Evolutionary conservation across 2,113 vertebrate genomes (phyloP).

Genomic region (Poeciliopsis prolifica): DNA sequence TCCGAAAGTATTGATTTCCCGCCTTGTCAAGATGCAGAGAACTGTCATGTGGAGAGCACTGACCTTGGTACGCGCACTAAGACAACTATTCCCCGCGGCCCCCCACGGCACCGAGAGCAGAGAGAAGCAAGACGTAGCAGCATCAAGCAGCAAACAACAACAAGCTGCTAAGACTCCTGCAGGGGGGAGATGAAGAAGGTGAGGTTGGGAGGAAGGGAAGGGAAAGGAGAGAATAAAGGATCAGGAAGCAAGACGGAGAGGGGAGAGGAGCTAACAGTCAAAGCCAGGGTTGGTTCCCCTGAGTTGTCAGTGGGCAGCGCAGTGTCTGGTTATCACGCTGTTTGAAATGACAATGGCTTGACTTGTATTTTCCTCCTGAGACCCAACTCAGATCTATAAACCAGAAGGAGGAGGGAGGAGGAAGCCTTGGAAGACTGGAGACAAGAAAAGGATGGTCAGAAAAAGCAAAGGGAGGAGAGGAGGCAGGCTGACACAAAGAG

Average conservation of each 20-base stretch:
- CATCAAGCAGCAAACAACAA: constrained; percentile 77
- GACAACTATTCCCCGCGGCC: constrained; percentile 92
- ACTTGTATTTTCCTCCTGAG: constrained; percentile 81
- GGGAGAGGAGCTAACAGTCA: constrained; percentile 75
- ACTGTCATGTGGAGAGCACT: constrained; percentile 95
- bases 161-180: constrained; percentile 46
- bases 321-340: constrained; percentile 83
- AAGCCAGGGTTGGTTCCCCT: constrained; percentile 78
- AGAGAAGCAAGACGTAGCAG: constrained; percentile 86
- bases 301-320: constrained; percentile 75
- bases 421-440: constrained; percentile 30
- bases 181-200: constrained; percentile 38
- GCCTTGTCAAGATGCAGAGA: constrained; percentile 96
- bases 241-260: constrained; percentile 72
- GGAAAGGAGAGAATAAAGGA: constrained; percentile 32
- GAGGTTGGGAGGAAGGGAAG: constrained; percentile 32
- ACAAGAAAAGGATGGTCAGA: constrained; percentile 60
- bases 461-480: constrained; percentile 41
- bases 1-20: constrained; percentile 99
- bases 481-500: constrained; percentile 44
- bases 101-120: constrained; percentile 70
- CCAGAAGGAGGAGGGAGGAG: constrained; percentile 15
- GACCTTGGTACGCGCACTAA: constrained; percentile 90
- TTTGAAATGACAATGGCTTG: constrained; percentile 87
- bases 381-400: constrained; percentile 77